These are phyloP conservation scores for Uloborus diversus DNA, from an alignment of 1,140 invertebrate species.

Conservation along the genomic window DNA sequence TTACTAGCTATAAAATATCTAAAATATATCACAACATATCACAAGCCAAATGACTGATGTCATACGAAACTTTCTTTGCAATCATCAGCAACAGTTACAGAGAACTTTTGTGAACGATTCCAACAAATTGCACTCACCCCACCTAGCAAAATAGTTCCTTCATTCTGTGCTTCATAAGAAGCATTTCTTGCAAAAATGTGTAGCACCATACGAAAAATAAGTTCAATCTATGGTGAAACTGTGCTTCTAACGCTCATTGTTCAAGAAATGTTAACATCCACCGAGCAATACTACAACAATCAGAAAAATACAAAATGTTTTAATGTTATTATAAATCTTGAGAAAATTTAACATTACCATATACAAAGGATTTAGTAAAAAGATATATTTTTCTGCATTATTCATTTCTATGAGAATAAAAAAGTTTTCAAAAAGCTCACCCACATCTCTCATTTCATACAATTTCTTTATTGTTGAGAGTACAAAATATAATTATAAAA, in stretches of 20 bases:
- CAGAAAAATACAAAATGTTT: conserved; percentile 57
- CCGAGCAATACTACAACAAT: conserved; percentile 55
- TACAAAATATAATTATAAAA: conserved; percentile 56
- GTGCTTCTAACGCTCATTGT: conserved; percentile 46
- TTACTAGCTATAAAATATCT: conserved; percentile 49
- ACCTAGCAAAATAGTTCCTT: conserved; percentile 55
- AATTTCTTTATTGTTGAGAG: conserved; percentile 35
- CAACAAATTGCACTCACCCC: conserved; percentile 50
- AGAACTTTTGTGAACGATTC: conserved; percentile 56
- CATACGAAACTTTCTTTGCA: conserved; percentile 15
- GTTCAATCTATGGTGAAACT: conserved; percentile 37
- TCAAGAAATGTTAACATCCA: conserved; percentile 55
- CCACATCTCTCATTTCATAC: conserved; percentile 46
- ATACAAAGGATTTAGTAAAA: conserved; percentile 55
- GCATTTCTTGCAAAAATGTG: conserved; percentile 54
- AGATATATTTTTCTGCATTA: conserved; percentile 53
- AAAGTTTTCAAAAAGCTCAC: conserved; percentile 56
- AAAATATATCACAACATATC: conserved; percentile 57
- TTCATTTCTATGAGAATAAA: conserved; percentile 55
- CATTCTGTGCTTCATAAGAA: conserved; percentile 43
- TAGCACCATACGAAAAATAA: conserved; percentile 56
- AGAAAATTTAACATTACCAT: conserved; percentile 55
- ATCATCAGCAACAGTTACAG: neutral
- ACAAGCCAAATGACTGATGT: conserved; percentile 52
- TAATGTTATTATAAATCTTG: conserved; percentile 56